Evolutionary conservation across 2,888 invertebrate genomes (phyloP).

Genomic region (Plebejus anna): DNA sequence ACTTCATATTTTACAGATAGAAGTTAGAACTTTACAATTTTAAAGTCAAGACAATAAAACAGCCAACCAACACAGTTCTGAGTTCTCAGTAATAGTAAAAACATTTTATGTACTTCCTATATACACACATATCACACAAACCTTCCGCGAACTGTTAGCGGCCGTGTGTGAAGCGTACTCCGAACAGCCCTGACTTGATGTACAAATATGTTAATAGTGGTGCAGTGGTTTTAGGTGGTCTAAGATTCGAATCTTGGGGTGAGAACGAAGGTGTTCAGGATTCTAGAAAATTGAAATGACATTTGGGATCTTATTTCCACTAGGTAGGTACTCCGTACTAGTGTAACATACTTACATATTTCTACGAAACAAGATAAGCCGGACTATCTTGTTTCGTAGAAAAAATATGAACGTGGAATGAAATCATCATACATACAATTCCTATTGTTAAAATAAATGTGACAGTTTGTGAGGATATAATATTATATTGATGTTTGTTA

Average conservation of each 20-base stretch:
- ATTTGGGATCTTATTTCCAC: too few relatives aligned
- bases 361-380: too few relatives aligned
- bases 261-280: too few relatives aligned
- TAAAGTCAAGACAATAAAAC: conserved; percentile 5
- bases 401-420: too few relatives aligned
- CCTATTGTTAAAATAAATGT: too few relatives aligned
- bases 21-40: neutral
- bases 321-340: too few relatives aligned
- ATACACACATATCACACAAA: conserved; percentile 37
- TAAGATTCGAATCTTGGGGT: neutral
- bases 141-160: conserved; percentile 60
- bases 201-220: neutral
- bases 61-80: neutral
- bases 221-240: conserved; percentile 4
- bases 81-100: conserved; percentile 1
- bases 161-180: conserved; percentile 46
- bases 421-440: too few relatives aligned
- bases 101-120: conserved; percentile 1
- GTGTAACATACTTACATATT: too few relatives aligned
- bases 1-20: neutral
- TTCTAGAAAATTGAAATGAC: too few relatives aligned
- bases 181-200: neutral
- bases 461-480: too few relatives aligned
- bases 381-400: too few relatives aligned
- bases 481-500: too few relatives aligned